Percentiles rank a stretch among this genome's conserved stretches.
Evolutionary conservation across 1,140 invertebrate species (phyloP).

Genomic region (Trialeurodes vaporariorum): DNA sequence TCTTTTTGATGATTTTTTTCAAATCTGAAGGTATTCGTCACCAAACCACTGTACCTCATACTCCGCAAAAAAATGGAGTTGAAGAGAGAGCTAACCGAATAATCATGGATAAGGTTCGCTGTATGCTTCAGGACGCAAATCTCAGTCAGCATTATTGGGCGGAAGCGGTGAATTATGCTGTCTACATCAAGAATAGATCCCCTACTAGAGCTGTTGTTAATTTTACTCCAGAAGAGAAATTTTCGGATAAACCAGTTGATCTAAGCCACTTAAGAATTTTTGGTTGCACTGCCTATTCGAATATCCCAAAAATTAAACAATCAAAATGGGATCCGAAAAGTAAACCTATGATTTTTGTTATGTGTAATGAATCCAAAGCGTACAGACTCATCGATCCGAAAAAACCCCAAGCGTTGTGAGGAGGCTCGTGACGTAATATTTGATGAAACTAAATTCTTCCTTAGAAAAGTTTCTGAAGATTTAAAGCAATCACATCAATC

Average conservation of each 20-base stretch:
- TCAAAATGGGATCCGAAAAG: constrained; percentile 28
- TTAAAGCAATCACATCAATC: not conserved
- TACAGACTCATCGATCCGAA: constrained; percentile 13
- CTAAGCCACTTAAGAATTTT: constrained; percentile 21
- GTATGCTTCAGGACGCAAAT: constrained; percentile 22
- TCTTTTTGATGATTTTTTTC: not conserved
- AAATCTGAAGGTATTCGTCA: not conserved
- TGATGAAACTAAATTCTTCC: not conserved
- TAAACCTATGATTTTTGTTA: constrained; percentile 18
- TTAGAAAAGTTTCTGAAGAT: not conserved
- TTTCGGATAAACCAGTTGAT: not conserved
- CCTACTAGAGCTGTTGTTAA: not conserved
- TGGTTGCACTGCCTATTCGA: constrained; percentile 26
- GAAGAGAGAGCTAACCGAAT: constrained; percentile 27
- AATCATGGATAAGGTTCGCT: constrained; percentile 18
- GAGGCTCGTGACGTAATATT: not conserved
- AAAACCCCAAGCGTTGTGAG: not conserved
- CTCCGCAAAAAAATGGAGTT: constrained; percentile 27
- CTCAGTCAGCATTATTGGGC: constrained; percentile 12
- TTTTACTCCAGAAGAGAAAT: not conserved
- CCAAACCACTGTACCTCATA: constrained; percentile 14
- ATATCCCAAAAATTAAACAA: constrained; percentile 29
- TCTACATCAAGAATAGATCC: not conserved
- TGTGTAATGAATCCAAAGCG: constrained; percentile 17
- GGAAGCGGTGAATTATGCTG: not conserved